Evolutionary conservation across 2,888 invertebrate species (phyloP).

Genomic region (Steinernema scapterisci): DNA sequence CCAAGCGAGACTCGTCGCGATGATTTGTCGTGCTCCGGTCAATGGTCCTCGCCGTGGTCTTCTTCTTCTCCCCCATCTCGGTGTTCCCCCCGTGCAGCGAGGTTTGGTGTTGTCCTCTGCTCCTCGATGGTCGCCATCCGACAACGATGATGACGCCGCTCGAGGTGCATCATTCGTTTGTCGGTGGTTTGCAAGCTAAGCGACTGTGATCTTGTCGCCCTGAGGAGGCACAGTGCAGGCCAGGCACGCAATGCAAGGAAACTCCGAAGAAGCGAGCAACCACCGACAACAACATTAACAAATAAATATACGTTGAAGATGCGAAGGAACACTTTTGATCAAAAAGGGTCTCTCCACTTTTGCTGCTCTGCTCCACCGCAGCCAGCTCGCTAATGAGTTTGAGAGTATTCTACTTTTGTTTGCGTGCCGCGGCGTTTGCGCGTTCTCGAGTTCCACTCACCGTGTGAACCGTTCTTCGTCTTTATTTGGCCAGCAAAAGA

Average conservation of each 20-base stretch:
- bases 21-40: not conserved
- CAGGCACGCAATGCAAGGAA: no score
- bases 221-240: not conserved
- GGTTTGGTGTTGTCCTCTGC: no score
- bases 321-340: not conserved
- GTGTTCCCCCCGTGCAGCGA: constrained; percentile 11
- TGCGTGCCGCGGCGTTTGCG: no score
- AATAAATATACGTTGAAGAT: constrained; percentile 3
- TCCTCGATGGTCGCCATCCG: no score
- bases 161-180: not conserved
- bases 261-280: not conserved
- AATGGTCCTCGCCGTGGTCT: not conserved
- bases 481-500: not conserved
- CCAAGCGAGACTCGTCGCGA: not conserved
- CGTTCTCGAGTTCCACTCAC: no score
- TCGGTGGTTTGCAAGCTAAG: constrained; percentile 1
- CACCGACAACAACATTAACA: constrained; percentile 24
- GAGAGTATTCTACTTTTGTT: not conserved
- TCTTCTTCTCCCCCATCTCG: not conserved
- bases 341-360: not conserved
- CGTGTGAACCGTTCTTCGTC: no score
- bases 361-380: no score
- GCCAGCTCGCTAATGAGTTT: constrained; percentile 10
- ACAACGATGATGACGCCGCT: no score
- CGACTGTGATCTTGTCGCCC: constrained; percentile 5